Conservation (phyloP, 2,888 invertebrate species). For the Parnassius orleans region DNA sequence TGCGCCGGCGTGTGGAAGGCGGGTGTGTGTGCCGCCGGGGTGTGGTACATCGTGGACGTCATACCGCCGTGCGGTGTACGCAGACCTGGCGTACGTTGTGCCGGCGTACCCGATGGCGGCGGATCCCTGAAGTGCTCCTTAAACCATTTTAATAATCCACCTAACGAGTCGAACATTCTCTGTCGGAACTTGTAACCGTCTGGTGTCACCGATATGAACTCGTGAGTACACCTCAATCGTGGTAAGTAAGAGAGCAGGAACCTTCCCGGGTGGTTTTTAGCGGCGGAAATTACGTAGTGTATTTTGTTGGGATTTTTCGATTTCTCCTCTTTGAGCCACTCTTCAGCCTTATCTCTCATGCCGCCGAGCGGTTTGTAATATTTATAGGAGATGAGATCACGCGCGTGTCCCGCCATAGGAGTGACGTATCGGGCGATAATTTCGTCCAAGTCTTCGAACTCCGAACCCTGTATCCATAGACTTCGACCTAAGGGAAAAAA, state of each 20-base stretch:
- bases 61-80: slow-evolving; percentile 83
- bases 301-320: slow-evolving; percentile 92
- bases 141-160: slow-evolving; percentile 94
- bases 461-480: slow-evolving; percentile 93
- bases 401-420: slow-evolving; percentile 96
- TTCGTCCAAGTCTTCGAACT: slow-evolving; percentile 99
- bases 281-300: slow-evolving; percentile 92
- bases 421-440: slow-evolving; percentile 98
- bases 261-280: slow-evolving; percentile 93
- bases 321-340: slow-evolving; percentile 93
- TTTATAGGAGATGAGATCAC: slow-evolving; percentile 95
- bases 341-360: slow-evolving; percentile 92
- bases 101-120: slow-evolving; percentile 85
- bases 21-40: slow-evolving; percentile 81
- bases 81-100: slow-evolving; percentile 85
- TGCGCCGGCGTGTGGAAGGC: slow-evolving; percentile 87
- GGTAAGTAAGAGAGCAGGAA: slow-evolving; percentile 97
- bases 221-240: slow-evolving; percentile 90
- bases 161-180: slow-evolving; percentile 91
- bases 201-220: slow-evolving; percentile 94
- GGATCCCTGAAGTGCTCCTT: slow-evolving; percentile 98
- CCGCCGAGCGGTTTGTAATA: slow-evolving; percentile 92
- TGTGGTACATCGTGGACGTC: slow-evolving; percentile 72
- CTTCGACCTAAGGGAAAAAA: slow-evolving; percentile 63
- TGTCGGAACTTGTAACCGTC: slow-evolving; percentile 96